phyloP scores from a whole-genome alignment of 1,140 invertebrate genomes.

The Armadillidium nasatum region DNA sequence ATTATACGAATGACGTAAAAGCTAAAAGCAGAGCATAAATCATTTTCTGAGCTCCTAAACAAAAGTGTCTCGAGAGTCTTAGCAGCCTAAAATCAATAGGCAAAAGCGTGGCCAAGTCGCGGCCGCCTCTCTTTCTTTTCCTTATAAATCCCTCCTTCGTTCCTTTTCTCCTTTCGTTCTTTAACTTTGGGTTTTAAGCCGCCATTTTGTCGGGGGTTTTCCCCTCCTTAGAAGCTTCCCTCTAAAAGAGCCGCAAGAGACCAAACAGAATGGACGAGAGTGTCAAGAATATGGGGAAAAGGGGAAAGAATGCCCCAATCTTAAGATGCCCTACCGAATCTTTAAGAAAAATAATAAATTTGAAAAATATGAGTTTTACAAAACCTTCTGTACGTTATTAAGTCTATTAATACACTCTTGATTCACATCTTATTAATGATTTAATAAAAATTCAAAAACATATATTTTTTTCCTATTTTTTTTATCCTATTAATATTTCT shows the following conservation, averaged over 20 bases:
- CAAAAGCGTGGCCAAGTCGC: neutral
- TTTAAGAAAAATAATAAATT: neutral
- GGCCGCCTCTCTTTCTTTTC: neutral
- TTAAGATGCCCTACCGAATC: neutral
- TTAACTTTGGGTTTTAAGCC: neutral
- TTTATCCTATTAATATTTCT: neutral
- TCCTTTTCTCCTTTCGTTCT: conserved; percentile 1
- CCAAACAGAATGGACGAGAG: conserved; percentile 2
- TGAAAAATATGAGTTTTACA: no score
- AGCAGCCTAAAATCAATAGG: conserved; percentile 9
- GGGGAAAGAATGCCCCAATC: neutral
- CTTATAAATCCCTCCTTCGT: neutral
- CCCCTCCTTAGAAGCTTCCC: neutral
- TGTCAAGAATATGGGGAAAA: neutral
- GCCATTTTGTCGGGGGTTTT: neutral
- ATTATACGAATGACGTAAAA: neutral
- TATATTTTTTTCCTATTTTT: no score
- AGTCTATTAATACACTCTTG: no score
- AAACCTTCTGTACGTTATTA: no score
- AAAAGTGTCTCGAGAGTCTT: conserved; percentile 7
- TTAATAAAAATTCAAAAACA: no score
- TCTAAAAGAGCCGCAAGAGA: conserved; percentile 11
- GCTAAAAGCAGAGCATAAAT: conserved; percentile 1
- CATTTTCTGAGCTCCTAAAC: neutral
- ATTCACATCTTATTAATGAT: no score